Evolutionary conservation across 2,113 vertebrate genomes (phyloP).

Genomic region (Tapirus terrestris): DNA sequence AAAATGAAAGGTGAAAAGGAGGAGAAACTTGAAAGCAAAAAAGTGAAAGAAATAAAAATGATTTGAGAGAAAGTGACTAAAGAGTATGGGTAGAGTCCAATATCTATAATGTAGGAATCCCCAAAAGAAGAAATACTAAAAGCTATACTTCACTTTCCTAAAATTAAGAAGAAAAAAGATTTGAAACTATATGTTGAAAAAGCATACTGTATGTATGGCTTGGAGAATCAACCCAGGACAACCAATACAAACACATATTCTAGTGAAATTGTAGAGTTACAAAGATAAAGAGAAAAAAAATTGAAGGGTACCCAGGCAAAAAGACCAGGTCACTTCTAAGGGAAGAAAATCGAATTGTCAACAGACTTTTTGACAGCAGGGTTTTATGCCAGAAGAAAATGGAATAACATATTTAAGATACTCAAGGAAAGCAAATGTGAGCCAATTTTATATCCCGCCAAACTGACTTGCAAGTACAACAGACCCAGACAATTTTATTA

Average conservation of each 20-base stretch:
- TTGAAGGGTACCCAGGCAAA: neutral
- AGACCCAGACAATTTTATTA: neutral
- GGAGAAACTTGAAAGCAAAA: neutral
- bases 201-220: neutral
- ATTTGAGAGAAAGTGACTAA: neutral
- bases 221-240: neutral
- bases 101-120: neutral
- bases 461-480: neutral
- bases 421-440: neutral
- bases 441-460: neutral
- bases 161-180: neutral
- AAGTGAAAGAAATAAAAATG: neutral
- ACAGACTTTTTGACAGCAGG: neutral
- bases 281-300: neutral
- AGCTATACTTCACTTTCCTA: neutral
- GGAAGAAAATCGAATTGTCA: neutral
- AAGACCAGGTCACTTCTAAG: neutral
- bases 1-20: neutral
- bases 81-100: neutral
- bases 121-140: neutral
- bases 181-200: neutral
- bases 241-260: neutral
- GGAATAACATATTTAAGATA: neutral
- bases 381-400: neutral
- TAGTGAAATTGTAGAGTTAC: neutral